Base-by-base conservation (phyloP, 2,888 invertebrate species). In the Tolmerus cingulatus region DNA sequence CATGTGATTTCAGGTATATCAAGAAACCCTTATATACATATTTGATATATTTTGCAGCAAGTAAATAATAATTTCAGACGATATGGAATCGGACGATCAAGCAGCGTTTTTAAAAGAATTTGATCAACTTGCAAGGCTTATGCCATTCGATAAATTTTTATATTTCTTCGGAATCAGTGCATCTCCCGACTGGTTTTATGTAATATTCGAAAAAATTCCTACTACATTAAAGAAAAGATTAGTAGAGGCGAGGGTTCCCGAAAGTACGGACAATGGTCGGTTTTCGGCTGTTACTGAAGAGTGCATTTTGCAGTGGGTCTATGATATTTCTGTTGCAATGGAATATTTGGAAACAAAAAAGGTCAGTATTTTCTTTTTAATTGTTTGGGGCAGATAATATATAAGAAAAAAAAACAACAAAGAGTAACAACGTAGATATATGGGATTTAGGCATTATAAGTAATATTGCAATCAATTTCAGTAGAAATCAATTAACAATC, bases 91-190 rank as follows among this genome's bases (percentile, higher is more conserved):
- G 8, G 91, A 92, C 82, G 91, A 92, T 74, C 93, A 93, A 89
- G 90, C 91, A n/a, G 90, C 91, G 74, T 93, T 95, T 93, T 91
- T 97, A 76, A 94, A 95, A 88, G 96, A 97, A 90, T 92, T 97
- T 78, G 96, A 96, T 89, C 92, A 95, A 34, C 93, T 97, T 43
- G 95, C 96, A 16, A 94, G 95, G 90, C 93, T 96, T 14, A 95
- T 95, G 89, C 94, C 94, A 87, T 96, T 96, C 91, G 94, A 95
- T 74, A 95, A 97, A 92, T 93, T 97, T 0, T 93, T 96, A 8
- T 94, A 95, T 87, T 94, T 97, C 74, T 94, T 96, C 89, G 97
- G 97, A 1, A 96, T 96, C 51, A 96, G 96, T 90, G 97, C 97
- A 91, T 96, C 95, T 14, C 94, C 95, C 8, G 96, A 96, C 87